Conservation (phyloP, 2,888 invertebrate species). For the Trachelus troglodyta region DNA sequence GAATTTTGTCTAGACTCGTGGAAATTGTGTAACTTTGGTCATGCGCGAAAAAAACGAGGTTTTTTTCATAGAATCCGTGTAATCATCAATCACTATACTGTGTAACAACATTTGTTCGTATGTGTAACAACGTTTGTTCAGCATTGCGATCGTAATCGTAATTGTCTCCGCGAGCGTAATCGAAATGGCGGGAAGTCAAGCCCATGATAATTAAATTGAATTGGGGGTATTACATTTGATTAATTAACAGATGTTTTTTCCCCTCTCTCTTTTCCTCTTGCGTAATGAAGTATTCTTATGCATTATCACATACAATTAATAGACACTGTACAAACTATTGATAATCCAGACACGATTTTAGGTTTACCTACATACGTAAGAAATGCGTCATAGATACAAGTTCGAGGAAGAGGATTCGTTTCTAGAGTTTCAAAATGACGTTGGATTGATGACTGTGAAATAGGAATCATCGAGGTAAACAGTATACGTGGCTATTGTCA, state of each 20-base stretch:
- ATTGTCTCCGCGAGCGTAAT: not conserved
- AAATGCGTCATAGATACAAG: not conserved
- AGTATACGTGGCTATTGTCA: not conserved
- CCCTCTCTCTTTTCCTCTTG: not conserved
- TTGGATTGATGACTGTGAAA: not conserved
- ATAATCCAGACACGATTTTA: not conserved
- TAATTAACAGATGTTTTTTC: not conserved
- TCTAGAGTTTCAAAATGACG: not conserved
- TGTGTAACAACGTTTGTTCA: not conserved
- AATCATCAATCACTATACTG: not conserved
- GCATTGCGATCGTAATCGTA: not conserved
- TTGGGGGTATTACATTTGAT: not conserved
- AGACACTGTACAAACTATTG: not conserved
- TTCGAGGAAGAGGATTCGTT: not conserved
- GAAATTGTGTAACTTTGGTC: not conserved
- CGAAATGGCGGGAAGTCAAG: not conserved
- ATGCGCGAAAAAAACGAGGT: too few species aligned
- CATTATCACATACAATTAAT: not conserved
- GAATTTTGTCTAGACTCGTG: not conserved
- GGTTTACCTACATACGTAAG: not conserved
- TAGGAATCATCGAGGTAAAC: not conserved
- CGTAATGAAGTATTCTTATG: not conserved
- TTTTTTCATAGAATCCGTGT: not conserved
- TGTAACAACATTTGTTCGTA: not conserved
- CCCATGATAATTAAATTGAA: not conserved